A percentile compares a stretch with the other conserved stretches of the same genome.
Evolutionary conservation across 1,140 invertebrate genomes (phyloP).

Genomic region (Brachionus manjavacas): DNA sequence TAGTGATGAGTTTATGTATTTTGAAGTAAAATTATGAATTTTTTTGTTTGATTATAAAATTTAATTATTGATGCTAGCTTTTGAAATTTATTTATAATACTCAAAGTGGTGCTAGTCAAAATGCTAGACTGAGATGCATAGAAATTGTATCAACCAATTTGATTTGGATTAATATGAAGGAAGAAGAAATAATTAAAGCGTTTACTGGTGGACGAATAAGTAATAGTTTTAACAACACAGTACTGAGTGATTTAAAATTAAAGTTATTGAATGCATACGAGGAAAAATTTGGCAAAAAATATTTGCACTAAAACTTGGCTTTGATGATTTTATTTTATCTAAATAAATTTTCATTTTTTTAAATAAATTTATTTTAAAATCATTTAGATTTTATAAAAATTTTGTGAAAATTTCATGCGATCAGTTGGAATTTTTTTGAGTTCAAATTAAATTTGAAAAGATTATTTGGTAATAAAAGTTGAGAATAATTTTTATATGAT

Average conservation of each 20-base stretch:
- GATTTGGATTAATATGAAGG: neutral
- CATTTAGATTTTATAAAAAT: too few relatives aligned
- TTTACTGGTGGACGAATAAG: neutral
- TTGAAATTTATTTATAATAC: conserved; percentile 5
- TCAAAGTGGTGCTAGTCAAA: neutral
- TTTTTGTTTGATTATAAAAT: neutral
- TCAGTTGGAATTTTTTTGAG: too few relatives aligned
- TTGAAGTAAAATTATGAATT: neutral
- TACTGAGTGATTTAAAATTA: neutral
- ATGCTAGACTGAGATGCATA: neutral
- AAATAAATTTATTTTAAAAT: too few relatives aligned
- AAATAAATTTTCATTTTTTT: too few relatives aligned
- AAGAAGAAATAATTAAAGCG: conserved; percentile 25
- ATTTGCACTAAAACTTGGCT: neutral
- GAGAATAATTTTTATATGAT: too few relatives aligned
- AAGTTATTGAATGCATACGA: neutral
- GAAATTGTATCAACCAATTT: conserved; percentile 39
- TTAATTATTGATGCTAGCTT: neutral
- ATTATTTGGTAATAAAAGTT: too few relatives aligned
- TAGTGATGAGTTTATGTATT: conserved; percentile 28
- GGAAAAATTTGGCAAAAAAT: neutral
- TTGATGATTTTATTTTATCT: too few relatives aligned
- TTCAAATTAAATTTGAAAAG: too few relatives aligned
- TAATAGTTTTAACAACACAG: neutral
- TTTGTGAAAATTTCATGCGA: too few relatives aligned